A percentile compares a stretch with the other conserved stretches of the same genome.
Conservation (phyloP, 2,888 invertebrate species). For the Plebejus melissa region DNA sequence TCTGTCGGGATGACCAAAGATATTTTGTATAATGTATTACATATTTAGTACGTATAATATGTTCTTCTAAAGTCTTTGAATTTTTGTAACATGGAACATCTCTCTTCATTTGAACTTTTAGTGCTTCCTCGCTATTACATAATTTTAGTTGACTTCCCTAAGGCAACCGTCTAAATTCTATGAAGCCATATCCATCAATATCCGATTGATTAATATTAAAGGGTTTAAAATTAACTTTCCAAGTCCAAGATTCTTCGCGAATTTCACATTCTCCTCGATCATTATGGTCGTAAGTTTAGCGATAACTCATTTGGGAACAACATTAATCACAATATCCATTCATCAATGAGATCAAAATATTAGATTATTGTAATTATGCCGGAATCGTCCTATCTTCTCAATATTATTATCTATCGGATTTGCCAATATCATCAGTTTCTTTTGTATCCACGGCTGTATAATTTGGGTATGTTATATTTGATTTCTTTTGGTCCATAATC, state of each 20-base stretch:
- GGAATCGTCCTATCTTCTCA: neutral
- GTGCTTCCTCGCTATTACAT: neutral
- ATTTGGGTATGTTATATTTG: neutral
- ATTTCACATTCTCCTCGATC: conserved; percentile 19
- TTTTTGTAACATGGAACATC: neutral
- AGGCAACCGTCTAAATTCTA: neutral
- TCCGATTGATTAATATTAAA: conserved; percentile 10
- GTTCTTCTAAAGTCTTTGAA: neutral
- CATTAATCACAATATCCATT: conserved; percentile 25
- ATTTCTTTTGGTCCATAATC: too few species aligned
- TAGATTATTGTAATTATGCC: conserved; percentile 19
- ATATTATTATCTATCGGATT: conserved; percentile 5
- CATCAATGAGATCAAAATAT: conserved; percentile 27
- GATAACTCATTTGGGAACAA: conserved; percentile 22
- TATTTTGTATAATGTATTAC: too few species aligned
- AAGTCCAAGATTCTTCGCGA: neutral
- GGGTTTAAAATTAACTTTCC: conserved; percentile 5
- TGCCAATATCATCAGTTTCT: conserved; percentile 11
- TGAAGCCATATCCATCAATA: neutral
- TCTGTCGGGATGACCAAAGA: neutral
- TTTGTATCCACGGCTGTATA: neutral
- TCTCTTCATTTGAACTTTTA: neutral
- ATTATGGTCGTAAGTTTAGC: conserved; percentile 20
- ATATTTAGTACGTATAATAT: too few species aligned
- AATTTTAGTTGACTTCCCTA: neutral